Conservation (phyloP, 92 coral and sea anemone genomes). For the Heteractis magnifica region DNA sequence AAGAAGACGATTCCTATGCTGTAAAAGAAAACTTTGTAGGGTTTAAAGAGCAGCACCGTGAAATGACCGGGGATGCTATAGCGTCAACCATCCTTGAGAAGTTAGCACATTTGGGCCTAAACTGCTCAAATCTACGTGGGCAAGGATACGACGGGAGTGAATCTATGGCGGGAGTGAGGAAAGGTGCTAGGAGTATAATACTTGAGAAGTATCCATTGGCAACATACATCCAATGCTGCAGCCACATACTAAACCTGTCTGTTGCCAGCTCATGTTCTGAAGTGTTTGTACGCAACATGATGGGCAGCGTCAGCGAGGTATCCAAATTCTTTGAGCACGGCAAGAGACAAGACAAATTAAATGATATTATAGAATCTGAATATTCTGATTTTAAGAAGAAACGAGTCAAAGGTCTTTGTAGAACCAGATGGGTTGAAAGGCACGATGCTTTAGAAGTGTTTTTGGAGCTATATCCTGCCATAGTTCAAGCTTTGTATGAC, state of each 20-base stretch:
- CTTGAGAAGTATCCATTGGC: constrained; percentile 50
- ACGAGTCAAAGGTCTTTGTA: too few relatives aligned
- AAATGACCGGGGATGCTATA: constrained; percentile 55
- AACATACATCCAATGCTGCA: constrained; percentile 5
- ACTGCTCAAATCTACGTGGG: too few relatives aligned
- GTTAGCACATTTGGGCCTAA: constrained; percentile 44
- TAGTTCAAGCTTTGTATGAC: constrained; percentile 30
- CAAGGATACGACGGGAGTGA: constrained; percentile 58
- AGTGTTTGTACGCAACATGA: too few relatives aligned
- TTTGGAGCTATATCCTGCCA: neutral
- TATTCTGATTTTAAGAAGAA: too few relatives aligned
- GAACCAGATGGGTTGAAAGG: constrained; percentile 18
- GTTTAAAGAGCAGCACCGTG: constrained; percentile 53
- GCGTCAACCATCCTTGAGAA: constrained; percentile 49
- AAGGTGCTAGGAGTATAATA: constrained; percentile 48
- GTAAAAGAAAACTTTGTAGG: constrained; percentile 62
- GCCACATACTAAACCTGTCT: too few relatives aligned
- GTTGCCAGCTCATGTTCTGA: too few relatives aligned
- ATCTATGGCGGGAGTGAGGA: constrained; percentile 50
- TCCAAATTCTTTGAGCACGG: too few relatives aligned
- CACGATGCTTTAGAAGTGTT: neutral
- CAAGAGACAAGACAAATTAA: too few relatives aligned
- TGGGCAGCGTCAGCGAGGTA: too few relatives aligned
- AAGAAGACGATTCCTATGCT: constrained; percentile 49
- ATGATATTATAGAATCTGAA: too few relatives aligned